Conservation (phyloP, 2,113 vertebrate species). For the Pithys albifrons region DNA sequence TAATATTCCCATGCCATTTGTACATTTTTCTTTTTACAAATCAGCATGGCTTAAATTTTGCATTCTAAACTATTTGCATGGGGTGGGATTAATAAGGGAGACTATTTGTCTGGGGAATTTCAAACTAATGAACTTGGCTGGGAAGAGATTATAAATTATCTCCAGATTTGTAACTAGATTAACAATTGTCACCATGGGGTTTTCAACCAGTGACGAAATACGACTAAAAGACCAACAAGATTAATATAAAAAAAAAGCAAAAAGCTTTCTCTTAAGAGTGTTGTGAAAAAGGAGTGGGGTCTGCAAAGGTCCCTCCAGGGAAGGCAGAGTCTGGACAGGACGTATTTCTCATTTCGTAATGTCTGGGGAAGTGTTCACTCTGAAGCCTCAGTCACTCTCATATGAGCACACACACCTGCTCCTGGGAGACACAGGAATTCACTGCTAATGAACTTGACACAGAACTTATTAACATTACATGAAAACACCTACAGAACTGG, state of each 20-base stretch:
- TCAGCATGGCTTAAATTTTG: neutral
- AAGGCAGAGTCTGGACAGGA: neutral
- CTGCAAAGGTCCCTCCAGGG: neutral
- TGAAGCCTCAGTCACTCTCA: neutral
- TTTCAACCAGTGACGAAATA: neutral
- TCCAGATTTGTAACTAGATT: neutral
- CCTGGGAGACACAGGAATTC: neutral
- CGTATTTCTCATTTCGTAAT: constrained; percentile 21
- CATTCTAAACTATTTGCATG: constrained; percentile 2
- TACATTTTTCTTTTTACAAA: constrained; percentile 23
- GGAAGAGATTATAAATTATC: constrained; percentile 29
- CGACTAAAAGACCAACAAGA: neutral
- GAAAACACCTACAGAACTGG: neutral
- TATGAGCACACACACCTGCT: neutral
- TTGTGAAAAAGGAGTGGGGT: neutral
- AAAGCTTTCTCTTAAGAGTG: neutral
- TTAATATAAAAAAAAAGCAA: neutral
- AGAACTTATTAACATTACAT: neutral
- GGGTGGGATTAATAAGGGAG: constrained; percentile 2
- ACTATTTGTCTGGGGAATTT: constrained; percentile 35
- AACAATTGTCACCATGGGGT: neutral
- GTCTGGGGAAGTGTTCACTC: neutral
- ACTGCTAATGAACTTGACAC: neutral
- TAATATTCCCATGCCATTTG: constrained; percentile 3
- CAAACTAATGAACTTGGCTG: neutral